Conservation (phyloP, 1,140 invertebrate species). For the Aplysia californica region DNA sequence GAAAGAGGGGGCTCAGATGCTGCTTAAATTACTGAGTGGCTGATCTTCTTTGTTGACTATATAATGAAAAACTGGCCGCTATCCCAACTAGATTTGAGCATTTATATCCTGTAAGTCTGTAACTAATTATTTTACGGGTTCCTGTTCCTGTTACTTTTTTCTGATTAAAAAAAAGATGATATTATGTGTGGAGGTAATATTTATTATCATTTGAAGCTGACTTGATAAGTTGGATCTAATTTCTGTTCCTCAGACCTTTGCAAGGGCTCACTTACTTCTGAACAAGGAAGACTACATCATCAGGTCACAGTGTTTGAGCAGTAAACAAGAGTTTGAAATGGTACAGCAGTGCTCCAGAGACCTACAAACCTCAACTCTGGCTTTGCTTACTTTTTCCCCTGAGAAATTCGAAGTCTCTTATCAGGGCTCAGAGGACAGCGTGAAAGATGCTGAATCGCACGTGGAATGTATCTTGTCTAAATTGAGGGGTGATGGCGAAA, state of each 20-base stretch:
- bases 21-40: too few relatives aligned
- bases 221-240: too few relatives aligned
- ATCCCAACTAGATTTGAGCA: too few relatives aligned
- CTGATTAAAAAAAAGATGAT: too few relatives aligned
- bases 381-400: constrained; percentile 20
- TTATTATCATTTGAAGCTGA: too few relatives aligned
- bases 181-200: too few relatives aligned
- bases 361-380: constrained; percentile 31
- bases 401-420: constrained; percentile 26
- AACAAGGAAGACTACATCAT: neutral
- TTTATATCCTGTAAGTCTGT: too few relatives aligned
- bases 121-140: too few relatives aligned
- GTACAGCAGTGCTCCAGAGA: constrained; percentile 27
- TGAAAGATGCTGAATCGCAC: constrained; percentile 6
- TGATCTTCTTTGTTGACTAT: too few relatives aligned
- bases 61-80: too few relatives aligned
- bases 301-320: neutral
- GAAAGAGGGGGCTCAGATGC: too few relatives aligned
- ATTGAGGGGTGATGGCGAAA: neutral
- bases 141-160: too few relatives aligned
- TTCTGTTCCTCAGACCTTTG: neutral
- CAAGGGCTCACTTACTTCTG: neutral
- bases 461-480: neutral
- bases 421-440: constrained; percentile 25
- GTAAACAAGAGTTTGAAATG: constrained; percentile 33